Percentiles rank a stretch among this genome's conserved stretches.
Evolutionary conservation across 1,140 invertebrate genomes (phyloP).

Genomic region (Ylistrum balloti): DNA sequence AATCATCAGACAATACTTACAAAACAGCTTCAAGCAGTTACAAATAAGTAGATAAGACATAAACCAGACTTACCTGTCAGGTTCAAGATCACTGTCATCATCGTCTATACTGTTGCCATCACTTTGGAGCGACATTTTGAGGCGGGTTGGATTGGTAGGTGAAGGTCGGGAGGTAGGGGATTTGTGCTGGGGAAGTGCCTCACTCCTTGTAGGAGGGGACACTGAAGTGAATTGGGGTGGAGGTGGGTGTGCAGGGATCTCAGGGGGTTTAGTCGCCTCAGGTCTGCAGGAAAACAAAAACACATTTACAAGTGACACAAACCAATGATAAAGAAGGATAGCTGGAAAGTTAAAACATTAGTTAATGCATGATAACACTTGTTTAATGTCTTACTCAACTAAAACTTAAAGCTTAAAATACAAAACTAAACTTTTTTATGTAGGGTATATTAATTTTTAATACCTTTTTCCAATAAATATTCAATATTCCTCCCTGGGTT

Average conservation of each 20-base stretch:
- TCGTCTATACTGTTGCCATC: constrained; percentile 8
- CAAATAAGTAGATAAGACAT: not conserved
- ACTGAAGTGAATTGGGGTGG: not conserved
- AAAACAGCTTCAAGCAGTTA: too few relatives aligned
- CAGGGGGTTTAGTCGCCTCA: constrained; percentile 21
- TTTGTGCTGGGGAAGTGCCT: constrained; percentile 28
- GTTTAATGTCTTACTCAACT: not conserved
- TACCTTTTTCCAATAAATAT: too few relatives aligned
- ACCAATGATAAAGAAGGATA: not conserved
- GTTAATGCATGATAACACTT: not conserved
- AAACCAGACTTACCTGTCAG: not conserved
- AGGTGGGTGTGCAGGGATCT: constrained; percentile 3
- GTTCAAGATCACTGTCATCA: constrained; percentile 1
- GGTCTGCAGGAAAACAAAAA: constrained; percentile 33
- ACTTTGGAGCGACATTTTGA: constrained; percentile 19
- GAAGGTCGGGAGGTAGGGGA: constrained; percentile 26
- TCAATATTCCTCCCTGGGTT: too few relatives aligned
- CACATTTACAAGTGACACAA: not conserved
- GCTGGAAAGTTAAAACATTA: constrained; percentile 14
- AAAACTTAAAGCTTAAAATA: too few relatives aligned
- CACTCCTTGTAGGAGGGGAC: constrained; percentile 29
- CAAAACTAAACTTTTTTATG: too few relatives aligned
- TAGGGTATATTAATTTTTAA: too few relatives aligned
- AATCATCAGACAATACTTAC: too few relatives aligned
- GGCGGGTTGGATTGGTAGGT: not conserved